Evolutionary conservation across 2,888 invertebrate species (phyloP).

Genomic region (Sinohyriopsis cumingii): DNA sequence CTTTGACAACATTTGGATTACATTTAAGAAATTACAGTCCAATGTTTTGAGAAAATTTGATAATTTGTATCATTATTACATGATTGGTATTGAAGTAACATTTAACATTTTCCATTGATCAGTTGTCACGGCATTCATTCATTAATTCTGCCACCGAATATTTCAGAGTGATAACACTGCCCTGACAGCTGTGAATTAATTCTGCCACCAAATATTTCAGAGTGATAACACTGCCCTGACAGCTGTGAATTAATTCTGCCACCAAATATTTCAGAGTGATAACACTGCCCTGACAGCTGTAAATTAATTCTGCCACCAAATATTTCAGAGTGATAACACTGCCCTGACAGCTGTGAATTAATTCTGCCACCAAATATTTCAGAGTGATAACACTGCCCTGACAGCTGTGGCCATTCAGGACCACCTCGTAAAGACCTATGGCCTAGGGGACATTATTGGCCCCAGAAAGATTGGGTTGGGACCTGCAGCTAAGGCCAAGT

Average conservation of each 20-base stretch:
- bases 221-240: slow-evolving; percentile 49
- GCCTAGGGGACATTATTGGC: slow-evolving; percentile 46
- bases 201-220: slow-evolving; percentile 10
- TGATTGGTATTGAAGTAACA: no score
- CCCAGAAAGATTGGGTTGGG: slow-evolving; percentile 49
- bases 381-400: slow-evolving; percentile 46
- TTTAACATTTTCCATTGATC: no score
- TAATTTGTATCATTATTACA: no score
- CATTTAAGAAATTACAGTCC: no score
- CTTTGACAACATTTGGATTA: no score
- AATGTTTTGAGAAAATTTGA: no score
- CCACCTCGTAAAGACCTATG: slow-evolving; percentile 58
- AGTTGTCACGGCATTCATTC: no score
- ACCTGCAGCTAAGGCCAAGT: slow-evolving; percentile 48
- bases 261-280: no score
- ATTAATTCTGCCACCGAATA: neutral
- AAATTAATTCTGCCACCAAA: no score
- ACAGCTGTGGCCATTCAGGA: slow-evolving; percentile 69
- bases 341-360: no score
- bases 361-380: slow-evolving; percentile 2
- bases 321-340: no score
- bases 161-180: slow-evolving; percentile 40
- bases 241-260: slow-evolving; percentile 43
- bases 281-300: no score
- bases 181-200: slow-evolving; percentile 55